These are phyloP conservation scores for Homalodisca vitripennis DNA, from an alignment of 1,140 invertebrate species.

Conservation along the genomic window DNA sequence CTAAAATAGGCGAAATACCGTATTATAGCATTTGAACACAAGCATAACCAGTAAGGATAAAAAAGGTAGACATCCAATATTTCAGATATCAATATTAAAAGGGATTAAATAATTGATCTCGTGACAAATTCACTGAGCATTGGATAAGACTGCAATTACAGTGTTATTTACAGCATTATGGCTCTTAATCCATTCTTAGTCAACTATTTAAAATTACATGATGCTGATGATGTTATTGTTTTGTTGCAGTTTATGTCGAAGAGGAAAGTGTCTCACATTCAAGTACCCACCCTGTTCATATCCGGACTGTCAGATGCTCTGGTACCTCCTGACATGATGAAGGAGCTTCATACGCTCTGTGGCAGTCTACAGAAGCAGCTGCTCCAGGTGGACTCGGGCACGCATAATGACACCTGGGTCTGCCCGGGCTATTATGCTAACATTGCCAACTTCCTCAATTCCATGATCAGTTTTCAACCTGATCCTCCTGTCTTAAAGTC, in stretches of 20 bases:
- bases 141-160: too few relatives aligned
- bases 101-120: too few relatives aligned
- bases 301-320: constrained; percentile 79
- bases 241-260: constrained; percentile 68
- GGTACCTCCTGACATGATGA: constrained; percentile 86
- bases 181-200: too few relatives aligned
- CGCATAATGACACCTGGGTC: constrained; percentile 88
- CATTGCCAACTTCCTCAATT: constrained; percentile 38
- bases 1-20: too few relatives aligned
- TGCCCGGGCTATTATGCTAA: constrained; percentile 40
- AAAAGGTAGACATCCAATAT: too few relatives aligned
- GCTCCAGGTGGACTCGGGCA: constrained; percentile 68
- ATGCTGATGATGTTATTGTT: too few relatives aligned
- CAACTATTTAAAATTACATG: too few relatives aligned
- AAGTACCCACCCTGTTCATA: constrained; percentile 73
- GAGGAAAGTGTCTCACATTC: constrained; percentile 64
- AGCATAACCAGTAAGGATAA: too few relatives aligned
- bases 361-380: constrained; percentile 68
- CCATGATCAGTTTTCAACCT: constrained; percentile 33
- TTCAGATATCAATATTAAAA: too few relatives aligned
- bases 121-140: too few relatives aligned
- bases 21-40: too few relatives aligned
- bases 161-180: too few relatives aligned
- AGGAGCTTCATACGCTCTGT: constrained; percentile 68
- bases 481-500: constrained; percentile 24